Evolutionary conservation across 2,113 vertebrate genomes (phyloP), one percentile per base, ranked within the genome.

Genomic region (Empidonax traillii): DNA sequence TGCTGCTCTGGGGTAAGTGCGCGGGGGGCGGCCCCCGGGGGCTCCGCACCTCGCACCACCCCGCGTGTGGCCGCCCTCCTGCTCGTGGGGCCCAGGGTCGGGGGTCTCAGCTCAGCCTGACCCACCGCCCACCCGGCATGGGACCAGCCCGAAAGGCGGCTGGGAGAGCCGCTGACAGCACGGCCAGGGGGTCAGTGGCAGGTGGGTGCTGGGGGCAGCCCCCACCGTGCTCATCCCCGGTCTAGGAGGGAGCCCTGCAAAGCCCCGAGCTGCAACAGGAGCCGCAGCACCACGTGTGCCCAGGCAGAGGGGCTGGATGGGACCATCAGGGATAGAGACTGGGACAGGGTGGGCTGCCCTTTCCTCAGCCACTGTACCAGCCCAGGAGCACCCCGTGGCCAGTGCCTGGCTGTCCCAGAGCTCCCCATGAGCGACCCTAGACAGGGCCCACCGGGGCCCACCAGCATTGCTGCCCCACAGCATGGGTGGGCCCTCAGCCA

Each of bases 1-100:
- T 97, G 58, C 86, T 97, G 93, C 79, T 96, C 66, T 89, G 90
- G 27, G 97, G 97, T 97, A 95, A 96, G 96, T 97, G 74, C 3
- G 7, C 1, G 15, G 75, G 67, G 94, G 51, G 43, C 4, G 12
- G 66, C 72, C 10, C 10, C 27, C 2, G 56, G 93, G 53, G 66
- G 82, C 61, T 92, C 93, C 0, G 43, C 4, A 43, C 56, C 61
- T 72, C 22, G 3, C 59, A 44, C 46, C 69, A 28, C 43, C 46
- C 69, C 3, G 5, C 73, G 35, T 4, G 9, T n/a, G 5, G 78
- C 91, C 37, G 3, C 71, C 71, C 19, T 88, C 59, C 82, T 4
- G 8, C 12, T 6, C 1, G 15, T 10, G 83, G 83, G 83, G 89
- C 74, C 80, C 37, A 4, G 39, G 66, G 51, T 21, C 1, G 22